Conservation (phyloP, 2,113 vertebrate species). For the Eretmochelys imbricata region DNA sequence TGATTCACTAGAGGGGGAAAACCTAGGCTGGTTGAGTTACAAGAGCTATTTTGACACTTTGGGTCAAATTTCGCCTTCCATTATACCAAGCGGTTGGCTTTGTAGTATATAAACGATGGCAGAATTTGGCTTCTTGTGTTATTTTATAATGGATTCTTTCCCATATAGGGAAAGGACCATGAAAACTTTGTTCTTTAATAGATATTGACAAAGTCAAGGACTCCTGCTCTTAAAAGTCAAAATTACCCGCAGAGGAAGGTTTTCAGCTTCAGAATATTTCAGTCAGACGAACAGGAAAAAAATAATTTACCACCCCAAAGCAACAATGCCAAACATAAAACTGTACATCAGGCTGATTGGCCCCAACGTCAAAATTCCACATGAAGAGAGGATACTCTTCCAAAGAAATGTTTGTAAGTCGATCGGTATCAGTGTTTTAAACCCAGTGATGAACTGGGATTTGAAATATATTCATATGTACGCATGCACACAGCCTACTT, state of each 20-base stretch:
- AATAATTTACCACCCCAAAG: conserved; percentile 46
- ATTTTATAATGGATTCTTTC: background rate
- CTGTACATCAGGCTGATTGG: conserved; percentile 37
- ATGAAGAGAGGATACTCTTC: background rate
- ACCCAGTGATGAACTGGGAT: background rate
- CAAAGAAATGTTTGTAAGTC: conserved; percentile 3
- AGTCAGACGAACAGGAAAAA: conserved; percentile 37
- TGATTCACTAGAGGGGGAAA: background rate
- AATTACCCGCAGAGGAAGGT: conserved; percentile 37
- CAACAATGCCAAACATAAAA: conserved; percentile 43
- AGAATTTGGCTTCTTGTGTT: background rate
- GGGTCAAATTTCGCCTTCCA: background rate
- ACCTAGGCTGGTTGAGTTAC: background rate
- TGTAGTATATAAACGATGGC: background rate
- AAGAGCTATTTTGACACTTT: background rate
- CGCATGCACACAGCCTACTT: accelerated
- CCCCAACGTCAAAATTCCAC: background rate
- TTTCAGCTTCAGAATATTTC: conserved; percentile 5
- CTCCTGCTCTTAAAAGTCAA: conserved; percentile 32
- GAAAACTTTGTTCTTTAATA: conserved; percentile 12
- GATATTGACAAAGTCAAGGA: conserved; percentile 55
- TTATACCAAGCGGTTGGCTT: background rate
- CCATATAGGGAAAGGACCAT: background rate
- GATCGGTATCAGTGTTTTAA: conserved; percentile 11
- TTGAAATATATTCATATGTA: background rate